Conservation (phyloP, 2,113 vertebrate genomes). For the Bubo scandiacus region DNA sequence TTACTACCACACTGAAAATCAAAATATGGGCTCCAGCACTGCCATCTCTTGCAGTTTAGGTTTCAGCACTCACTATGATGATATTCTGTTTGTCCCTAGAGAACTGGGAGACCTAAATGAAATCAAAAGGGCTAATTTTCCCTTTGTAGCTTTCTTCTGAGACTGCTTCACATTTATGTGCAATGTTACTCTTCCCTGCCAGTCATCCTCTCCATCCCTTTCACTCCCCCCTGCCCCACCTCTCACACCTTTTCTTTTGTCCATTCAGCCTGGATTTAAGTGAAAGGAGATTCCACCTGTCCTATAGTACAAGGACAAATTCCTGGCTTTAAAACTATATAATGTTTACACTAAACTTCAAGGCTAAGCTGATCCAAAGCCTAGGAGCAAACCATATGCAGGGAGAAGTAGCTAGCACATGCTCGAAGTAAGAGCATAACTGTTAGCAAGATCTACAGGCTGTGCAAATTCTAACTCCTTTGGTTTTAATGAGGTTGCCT, state of each 20-base stretch:
- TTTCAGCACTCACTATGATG: not conserved
- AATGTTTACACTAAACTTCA: not conserved
- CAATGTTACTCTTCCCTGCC: not conserved
- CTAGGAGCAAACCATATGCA: not conserved
- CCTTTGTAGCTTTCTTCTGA: not conserved
- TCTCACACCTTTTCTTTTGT: not conserved
- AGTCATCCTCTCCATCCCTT: accelerated
- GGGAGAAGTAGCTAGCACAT: accelerated
- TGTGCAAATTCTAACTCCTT: not conserved
- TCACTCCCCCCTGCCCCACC: accelerated
- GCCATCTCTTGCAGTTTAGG: not conserved
- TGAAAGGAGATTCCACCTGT: not conserved
- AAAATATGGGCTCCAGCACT: not conserved
- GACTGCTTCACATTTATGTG: not conserved
- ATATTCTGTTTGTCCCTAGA: not conserved
- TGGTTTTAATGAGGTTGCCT: not conserved
- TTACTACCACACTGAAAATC: not conserved
- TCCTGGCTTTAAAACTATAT: not conserved
- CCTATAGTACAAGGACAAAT: not conserved
- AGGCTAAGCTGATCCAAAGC: not conserved
- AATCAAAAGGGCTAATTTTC: not conserved
- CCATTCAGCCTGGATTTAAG: not conserved
- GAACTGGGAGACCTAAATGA: not conserved
- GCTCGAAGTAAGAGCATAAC: not conserved
- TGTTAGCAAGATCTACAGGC: not conserved